Percentiles rank a stretch among this genome's conserved stretches.
phyloP scores from a whole-genome alignment of 2,113 vertebrate species.

The Microtus oregoni region DNA sequence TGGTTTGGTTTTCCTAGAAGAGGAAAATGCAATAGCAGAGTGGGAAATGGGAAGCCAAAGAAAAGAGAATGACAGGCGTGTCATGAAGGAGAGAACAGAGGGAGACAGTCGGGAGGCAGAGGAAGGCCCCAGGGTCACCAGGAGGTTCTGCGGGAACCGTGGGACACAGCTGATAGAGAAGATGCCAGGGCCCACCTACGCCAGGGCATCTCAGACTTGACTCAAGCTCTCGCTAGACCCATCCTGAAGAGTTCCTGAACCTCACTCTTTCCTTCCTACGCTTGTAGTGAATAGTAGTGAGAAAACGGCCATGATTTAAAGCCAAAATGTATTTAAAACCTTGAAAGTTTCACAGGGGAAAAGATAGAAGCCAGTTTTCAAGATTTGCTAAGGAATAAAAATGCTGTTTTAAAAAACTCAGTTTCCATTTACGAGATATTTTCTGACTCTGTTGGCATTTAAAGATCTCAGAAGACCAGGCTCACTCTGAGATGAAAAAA shows the following conservation, averaged over 20 bases:
- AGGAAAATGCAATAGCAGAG: neutral
- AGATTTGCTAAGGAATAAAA: constrained; percentile 59
- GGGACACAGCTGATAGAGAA: neutral
- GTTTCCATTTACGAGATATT: constrained; percentile 30
- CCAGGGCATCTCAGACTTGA: neutral
- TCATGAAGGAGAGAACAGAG: neutral
- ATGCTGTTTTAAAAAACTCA: neutral
- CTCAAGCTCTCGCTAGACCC: neutral
- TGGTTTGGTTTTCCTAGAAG: neutral
- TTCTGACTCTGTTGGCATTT: constrained; percentile 9
- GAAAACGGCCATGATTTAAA: constrained; percentile 47
- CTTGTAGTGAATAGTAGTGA: constrained; percentile 58
- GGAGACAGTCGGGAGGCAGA: fast-evolving
- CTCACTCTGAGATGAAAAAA: neutral
- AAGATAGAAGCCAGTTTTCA: constrained; percentile 52
- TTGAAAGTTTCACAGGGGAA: constrained; percentile 64
- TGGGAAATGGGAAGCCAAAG: neutral
- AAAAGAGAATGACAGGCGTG: neutral
- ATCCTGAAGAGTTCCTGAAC: neutral
- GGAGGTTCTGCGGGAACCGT: too few relatives aligned
- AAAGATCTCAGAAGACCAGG: neutral
- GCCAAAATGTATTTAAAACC: constrained; percentile 64
- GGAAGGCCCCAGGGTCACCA: too few relatives aligned
- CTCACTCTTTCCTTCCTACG: neutral
- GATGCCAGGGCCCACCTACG: neutral